phyloP scores from a whole-genome alignment of 2,113 vertebrate genomes.

The Lathamus discolor region DNA sequence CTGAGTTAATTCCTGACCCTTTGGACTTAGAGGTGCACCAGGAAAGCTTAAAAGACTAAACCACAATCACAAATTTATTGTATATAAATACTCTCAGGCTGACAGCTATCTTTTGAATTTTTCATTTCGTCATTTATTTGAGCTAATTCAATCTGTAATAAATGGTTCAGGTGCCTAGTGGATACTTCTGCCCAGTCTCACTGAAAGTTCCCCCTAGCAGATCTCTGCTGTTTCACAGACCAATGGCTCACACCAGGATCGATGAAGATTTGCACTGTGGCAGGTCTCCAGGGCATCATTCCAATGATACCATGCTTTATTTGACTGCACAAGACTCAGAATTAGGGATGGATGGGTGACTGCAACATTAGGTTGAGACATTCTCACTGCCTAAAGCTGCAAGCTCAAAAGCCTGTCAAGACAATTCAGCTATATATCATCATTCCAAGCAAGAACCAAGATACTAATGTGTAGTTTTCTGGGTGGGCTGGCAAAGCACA shows the following conservation, averaged over 20 bases:
- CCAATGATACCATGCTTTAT: not conserved
- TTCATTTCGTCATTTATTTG: not conserved
- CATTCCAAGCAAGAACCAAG: not conserved
- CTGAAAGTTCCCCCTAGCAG: not conserved
- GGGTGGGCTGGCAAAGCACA: conserved; percentile 4
- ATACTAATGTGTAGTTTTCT: not conserved
- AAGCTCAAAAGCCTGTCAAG: conserved; percentile 35
- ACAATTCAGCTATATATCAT: not conserved
- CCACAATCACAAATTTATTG: not conserved
- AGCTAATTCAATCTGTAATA: not conserved
- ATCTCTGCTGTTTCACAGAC: not conserved
- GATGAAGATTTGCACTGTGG: not conserved
- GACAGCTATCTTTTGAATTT: not conserved
- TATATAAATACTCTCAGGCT: not conserved
- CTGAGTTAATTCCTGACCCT: not conserved
- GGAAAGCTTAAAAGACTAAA: not conserved
- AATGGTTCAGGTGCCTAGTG: not conserved
- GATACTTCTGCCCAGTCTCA: not conserved
- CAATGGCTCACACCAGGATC: not conserved
- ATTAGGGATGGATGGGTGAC: not conserved
- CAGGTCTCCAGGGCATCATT: not conserved
- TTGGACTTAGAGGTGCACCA: not conserved
- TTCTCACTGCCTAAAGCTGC: conserved; percentile 16
- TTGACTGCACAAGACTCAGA: not conserved
- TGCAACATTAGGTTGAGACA: not conserved